These are phyloP conservation scores for Cyclophora punctaria DNA, from an alignment of 2,888 invertebrate genomes.

Conservation along the genomic window DNA sequence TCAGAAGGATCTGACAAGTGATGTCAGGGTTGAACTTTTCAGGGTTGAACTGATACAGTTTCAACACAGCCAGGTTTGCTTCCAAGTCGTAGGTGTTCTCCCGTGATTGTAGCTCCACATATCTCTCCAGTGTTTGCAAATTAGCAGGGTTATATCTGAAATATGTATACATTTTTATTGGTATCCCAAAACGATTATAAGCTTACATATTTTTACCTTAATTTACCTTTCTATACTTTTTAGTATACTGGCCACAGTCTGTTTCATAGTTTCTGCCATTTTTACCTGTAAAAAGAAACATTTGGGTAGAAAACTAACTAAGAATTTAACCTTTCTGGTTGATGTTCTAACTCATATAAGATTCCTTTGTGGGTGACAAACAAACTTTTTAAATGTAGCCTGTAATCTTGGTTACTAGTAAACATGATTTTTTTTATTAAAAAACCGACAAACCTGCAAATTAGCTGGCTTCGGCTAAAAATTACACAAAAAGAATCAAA, in stretches of 20 bases:
- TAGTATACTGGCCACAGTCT: conserved; percentile 88
- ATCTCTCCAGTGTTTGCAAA: conserved; percentile 89
- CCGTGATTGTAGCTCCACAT: conserved; percentile 93
- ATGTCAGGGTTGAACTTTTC: conserved; percentile 87
- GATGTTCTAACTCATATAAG: too few relatives aligned
- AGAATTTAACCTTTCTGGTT: too few relatives aligned
- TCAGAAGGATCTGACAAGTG: conserved; percentile 92
- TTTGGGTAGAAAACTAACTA: too few relatives aligned
- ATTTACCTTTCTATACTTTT: conserved; percentile 93
- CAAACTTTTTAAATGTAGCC: too few relatives aligned
- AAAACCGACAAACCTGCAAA: too few relatives aligned
- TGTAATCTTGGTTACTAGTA: too few relatives aligned
- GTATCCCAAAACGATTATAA: too few relatives aligned
- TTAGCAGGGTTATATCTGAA: conserved; percentile 97
- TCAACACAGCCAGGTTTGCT: conserved; percentile 96
- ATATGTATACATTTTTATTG: conserved; percentile 85
- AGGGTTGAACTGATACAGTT: conserved; percentile 97
- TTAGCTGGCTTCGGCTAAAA: too few relatives aligned
- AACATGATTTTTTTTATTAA: too few relatives aligned
- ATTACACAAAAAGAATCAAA: too few relatives aligned
- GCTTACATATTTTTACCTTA: neutral
- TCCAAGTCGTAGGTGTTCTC: conserved; percentile 98
- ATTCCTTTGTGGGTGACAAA: too few relatives aligned
- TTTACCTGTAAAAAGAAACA: neutral
- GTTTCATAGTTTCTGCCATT: conserved; percentile 89